Conservation (phyloP, 2,113 vertebrate species). For the Odontesthes bonariensis region DNA sequence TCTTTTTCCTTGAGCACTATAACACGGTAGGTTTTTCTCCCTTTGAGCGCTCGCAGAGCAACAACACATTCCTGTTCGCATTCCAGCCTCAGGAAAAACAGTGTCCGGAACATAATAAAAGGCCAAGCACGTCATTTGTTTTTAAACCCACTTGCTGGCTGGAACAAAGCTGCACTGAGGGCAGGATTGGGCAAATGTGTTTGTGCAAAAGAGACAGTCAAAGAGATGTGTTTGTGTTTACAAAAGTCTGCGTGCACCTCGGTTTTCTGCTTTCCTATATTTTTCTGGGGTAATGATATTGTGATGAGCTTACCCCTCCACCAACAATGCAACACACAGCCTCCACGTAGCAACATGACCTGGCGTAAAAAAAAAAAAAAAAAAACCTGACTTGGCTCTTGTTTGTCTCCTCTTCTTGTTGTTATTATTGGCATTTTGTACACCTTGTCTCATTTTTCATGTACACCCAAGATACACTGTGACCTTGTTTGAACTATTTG, state of each 20-base stretch:
- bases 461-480: conserved; percentile 29
- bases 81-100: conserved; percentile 82
- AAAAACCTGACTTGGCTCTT: not conserved
- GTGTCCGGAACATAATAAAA: conserved; percentile 83
- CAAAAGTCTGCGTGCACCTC: conserved; percentile 32
- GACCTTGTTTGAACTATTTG: conserved; percentile 46
- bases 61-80: conserved; percentile 83
- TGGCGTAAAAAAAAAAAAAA: conserved; percentile 10
- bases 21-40: conserved; percentile 69
- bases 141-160: conserved; percentile 76
- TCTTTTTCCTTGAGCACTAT: conserved; percentile 53
- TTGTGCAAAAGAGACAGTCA: conserved; percentile 61
- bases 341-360: conserved; percentile 18
- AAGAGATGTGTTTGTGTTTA: conserved; percentile 66
- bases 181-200: conserved; percentile 67
- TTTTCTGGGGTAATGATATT: conserved; percentile 42
- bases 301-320: conserved; percentile 32
- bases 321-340: conserved; percentile 1
- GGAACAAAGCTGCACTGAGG: conserved; percentile 73
- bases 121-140: conserved; percentile 79
- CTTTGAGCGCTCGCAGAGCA: conserved; percentile 75
- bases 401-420: not conserved
- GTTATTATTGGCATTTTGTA: conserved; percentile 20
- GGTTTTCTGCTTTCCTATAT: conserved; percentile 45
- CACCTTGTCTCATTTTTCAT: conserved; percentile 7